phyloP scores from a whole-genome alignment of 2,113 vertebrate genomes.

The Cyrtonyx montezumae region DNA sequence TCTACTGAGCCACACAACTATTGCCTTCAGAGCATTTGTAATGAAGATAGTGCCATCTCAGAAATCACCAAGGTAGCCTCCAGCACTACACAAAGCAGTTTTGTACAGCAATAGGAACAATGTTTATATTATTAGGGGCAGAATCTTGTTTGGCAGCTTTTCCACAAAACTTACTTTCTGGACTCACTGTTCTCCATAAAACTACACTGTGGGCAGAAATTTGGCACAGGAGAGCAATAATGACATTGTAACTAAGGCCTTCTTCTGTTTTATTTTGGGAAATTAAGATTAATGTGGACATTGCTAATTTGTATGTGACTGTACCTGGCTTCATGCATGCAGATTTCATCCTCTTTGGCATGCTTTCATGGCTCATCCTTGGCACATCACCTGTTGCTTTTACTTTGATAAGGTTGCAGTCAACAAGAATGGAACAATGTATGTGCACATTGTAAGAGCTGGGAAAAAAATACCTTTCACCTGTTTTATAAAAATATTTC shows the following conservation, averaged over 20 bases:
- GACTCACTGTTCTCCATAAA: constrained; percentile 20
- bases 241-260: constrained; percentile 21
- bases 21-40: constrained; percentile 58
- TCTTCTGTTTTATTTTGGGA: constrained; percentile 36
- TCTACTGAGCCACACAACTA: constrained; percentile 42
- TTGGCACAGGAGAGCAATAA: constrained; percentile 32
- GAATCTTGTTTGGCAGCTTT: constrained; percentile 45
- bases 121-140: neutral
- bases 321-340: neutral
- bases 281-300: constrained; percentile 33
- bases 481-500: neutral
- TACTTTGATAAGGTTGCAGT: neutral
- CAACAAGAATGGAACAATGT: neutral
- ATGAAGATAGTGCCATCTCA: constrained; percentile 33
- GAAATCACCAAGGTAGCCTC: constrained; percentile 41
- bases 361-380: neutral
- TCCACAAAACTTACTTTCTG: constrained; percentile 31
- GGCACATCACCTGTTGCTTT: neutral
- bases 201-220: constrained; percentile 47
- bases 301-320: neutral
- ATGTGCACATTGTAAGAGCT: neutral
- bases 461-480: neutral
- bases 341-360: neutral
- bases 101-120: neutral
- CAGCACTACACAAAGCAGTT: neutral